Conservation (phyloP, 2,113 vertebrate species). For the Ondatra zibethicus region DNA sequence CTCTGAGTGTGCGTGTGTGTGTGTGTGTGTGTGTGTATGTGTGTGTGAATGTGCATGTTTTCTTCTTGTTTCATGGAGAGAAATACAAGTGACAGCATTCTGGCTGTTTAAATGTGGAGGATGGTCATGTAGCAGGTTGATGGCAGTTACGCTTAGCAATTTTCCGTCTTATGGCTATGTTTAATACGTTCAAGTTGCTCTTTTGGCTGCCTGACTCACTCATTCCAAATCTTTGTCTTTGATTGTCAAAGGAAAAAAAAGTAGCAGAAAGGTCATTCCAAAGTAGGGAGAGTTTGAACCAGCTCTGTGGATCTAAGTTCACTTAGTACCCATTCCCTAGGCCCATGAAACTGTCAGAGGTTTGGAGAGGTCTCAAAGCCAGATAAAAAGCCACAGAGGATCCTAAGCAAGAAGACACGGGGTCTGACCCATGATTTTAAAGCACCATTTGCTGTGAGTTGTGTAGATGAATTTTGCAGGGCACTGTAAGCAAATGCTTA, state of each 20-base stretch:
- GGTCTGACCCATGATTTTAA: background rate
- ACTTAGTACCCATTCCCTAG: too few relatives aligned
- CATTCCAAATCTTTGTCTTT: background rate
- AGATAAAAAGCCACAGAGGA: too few relatives aligned
- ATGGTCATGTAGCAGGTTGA: background rate
- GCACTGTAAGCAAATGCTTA: fast-evolving
- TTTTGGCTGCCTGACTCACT: background rate
- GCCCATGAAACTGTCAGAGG: too few relatives aligned
- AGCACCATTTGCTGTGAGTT: background rate
- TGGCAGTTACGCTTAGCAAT: background rate
- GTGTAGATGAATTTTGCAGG: background rate
- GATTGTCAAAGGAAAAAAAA: background rate
- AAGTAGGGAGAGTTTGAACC: background rate
- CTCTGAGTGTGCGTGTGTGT: background rate
- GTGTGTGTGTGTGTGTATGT: background rate
- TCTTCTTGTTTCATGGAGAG: background rate
- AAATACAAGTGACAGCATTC: background rate
- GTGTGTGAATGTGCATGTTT: background rate
- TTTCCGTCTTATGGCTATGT: background rate
- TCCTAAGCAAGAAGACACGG: background rate
- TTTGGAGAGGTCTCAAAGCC: background rate
- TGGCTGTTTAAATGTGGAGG: background rate
- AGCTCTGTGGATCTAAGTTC: background rate
- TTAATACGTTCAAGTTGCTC: background rate
- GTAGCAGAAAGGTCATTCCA: background rate